Percentiles rank a stretch among this genome's conserved stretches.
These are phyloP conservation scores for Sialis lutaria DNA, from an alignment of 2,888 invertebrate species.

Conservation along the genomic window DNA sequence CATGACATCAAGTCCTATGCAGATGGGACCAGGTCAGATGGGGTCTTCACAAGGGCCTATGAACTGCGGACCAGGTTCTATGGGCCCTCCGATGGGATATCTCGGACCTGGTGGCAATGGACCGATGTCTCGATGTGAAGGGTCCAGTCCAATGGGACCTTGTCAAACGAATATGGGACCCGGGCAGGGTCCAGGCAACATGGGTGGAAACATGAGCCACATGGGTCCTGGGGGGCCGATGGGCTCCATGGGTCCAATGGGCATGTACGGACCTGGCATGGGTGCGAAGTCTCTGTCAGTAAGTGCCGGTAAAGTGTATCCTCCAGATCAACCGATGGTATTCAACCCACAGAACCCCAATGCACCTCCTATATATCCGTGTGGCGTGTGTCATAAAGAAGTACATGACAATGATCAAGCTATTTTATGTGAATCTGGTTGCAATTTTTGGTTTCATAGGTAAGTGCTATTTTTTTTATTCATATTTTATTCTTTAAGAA, in stretches of 20 bases:
- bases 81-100: conserved; percentile 12
- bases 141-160: conserved; percentile 8
- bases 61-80: conserved; percentile 27
- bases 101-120: conserved; percentile 17
- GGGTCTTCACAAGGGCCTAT: conserved; percentile 34
- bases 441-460: conserved; percentile 98
- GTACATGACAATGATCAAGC: conserved; percentile 98
- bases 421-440: conserved; percentile 92
- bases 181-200: conserved; percentile 29
- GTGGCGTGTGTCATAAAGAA: conserved; percentile 95
- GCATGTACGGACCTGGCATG: conserved; percentile 33
- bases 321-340: conserved; percentile 91
- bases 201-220: conserved; percentile 31
- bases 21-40: conserved; percentile 26
- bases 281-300: conserved; percentile 84
- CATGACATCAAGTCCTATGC: conserved; percentile 22
- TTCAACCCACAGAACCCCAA: conserved; percentile 97
- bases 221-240: conserved; percentile 15
- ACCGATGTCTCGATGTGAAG: conserved; percentile 10
- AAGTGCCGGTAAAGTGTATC: conserved; percentile 83
- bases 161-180: conserved; percentile 28
- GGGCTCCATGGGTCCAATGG: conserved; percentile 39
- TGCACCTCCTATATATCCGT: conserved; percentile 95
- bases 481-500: neutral
- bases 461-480: conserved; percentile 21